Evolutionary conservation across 2,113 vertebrate species (phyloP).

Genomic region (Philantomba maxwellii): DNA sequence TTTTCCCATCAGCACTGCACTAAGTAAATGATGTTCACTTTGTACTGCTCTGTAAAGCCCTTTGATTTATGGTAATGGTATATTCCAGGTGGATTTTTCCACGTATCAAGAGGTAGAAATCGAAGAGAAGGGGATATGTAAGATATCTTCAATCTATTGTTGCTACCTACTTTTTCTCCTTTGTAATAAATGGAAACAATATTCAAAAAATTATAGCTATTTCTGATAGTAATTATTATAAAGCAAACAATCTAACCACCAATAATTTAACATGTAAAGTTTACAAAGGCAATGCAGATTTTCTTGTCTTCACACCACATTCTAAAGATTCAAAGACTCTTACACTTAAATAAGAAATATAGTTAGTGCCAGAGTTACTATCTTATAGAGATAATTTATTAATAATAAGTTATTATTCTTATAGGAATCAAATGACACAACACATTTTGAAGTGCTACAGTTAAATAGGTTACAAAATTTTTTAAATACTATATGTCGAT

Average conservation of each 20-base stretch:
- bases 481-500: rapidly evolving
- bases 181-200: not conserved
- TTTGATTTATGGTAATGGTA: not conserved
- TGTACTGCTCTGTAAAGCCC: not conserved
- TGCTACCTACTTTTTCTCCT: not conserved
- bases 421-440: not conserved
- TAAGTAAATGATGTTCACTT: not conserved
- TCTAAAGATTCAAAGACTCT: not conserved
- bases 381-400: not conserved
- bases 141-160: not conserved
- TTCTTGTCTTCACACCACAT: not conserved
- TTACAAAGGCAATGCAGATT: not conserved
- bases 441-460: not conserved
- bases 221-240: not conserved
- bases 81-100: not conserved
- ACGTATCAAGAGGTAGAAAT: not conserved
- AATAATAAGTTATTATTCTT: not conserved
- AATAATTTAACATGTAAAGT: not conserved
- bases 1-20: not conserved
- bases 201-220: not conserved
- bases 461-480: not conserved
- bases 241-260: not conserved
- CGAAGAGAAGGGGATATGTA: not conserved
- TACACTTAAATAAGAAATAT: not conserved
- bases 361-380: not conserved